Base-by-base conservation (phyloP, 2,113 vertebrate genomes). In the Propithecus coquereli region DNA sequence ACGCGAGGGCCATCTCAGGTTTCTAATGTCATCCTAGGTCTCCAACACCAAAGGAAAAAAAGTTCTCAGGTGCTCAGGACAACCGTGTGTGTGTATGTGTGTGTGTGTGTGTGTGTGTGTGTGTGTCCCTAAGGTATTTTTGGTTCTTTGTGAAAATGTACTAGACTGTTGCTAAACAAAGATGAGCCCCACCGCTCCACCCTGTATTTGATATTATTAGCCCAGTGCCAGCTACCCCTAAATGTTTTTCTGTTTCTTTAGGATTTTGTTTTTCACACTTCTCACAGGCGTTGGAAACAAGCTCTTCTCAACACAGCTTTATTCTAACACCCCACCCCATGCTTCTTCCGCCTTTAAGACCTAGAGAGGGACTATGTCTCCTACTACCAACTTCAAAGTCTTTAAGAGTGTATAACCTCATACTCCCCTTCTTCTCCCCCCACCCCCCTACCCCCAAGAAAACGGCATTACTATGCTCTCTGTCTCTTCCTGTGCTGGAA, bases 141-240 rank as follows among this genome's bases (percentile, higher is more conserved):
- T 86, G 27, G 20, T 81, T 94, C 82, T 95, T 96, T 65, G 45
- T 61, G 61, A 93, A 93, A 52, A 87, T 79, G 47, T 92, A 16
- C 54, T 70, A 65, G 73, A 91, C 94, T n/a, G 63, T 83, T 83
- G 20, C 37, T 57, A 61, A 88, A 50, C 9, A 54, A 52, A 59
- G 25, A 66, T 81, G 30, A 84, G 27, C 20, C 37, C 22, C 3
- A 0, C 10, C 3, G 18, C 34, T 61, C 32, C 32, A 37, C 0
- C 18, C 4, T 94, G 81, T 37, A 45, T 90, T 91, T 83, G 25
- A 32, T 54, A 6, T 84, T 93, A 73, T 94, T 40, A 86, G 30
- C 84, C 93, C 34, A 66, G 27, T 37, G 74, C n/a, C 18, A 73
- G 22, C 73, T 63, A 52, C 16, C 25, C 13, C 14, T 82, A 23